Conservation (phyloP, 1,140 invertebrate genomes). For the Dendroctonus valens region DNA sequence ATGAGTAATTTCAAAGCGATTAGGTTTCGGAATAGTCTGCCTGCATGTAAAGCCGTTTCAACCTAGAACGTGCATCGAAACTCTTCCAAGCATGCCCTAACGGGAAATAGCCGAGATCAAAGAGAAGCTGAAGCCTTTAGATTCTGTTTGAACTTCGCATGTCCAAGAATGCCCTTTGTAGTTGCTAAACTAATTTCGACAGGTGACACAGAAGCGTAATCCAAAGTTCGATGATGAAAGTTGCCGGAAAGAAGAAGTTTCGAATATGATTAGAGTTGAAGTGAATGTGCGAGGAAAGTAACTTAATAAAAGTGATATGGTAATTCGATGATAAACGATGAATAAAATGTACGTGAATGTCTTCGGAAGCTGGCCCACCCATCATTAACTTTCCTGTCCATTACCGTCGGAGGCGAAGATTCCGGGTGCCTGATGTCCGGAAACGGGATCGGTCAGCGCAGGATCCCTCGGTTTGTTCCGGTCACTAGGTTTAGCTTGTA, state of each 20-base stretch:
- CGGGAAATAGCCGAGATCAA: constrained; percentile 1
- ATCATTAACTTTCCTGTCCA: constrained; percentile 6
- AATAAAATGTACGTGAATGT: no score
- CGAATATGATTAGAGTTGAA: no score
- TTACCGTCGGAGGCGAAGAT: constrained; percentile 10
- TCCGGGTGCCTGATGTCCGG: constrained; percentile 5
- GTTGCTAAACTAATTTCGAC: constrained; percentile 16
- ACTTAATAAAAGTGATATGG: no score
- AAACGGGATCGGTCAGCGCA: neutral
- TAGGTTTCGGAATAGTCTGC: no score
- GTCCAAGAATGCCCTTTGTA: constrained; percentile 15
- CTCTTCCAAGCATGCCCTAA: neutral
- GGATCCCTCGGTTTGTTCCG: constrained; percentile 14
- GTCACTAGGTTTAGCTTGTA: constrained; percentile 19
- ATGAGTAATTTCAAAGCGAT: no score
- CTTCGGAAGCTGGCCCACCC: neutral
- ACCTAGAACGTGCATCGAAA: neutral
- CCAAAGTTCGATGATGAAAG: constrained; percentile 5
- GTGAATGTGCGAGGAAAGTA: no score
- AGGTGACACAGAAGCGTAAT: constrained; percentile 14
- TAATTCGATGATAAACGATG: no score
- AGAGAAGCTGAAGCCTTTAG: neutral
- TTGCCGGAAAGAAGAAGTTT: neutral
- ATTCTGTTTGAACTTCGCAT: constrained; percentile 4
- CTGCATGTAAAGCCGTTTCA: no score